Base-by-base conservation (phyloP, 2,797 vertebrate genomes). In the Eulemur albifrons region DNA sequence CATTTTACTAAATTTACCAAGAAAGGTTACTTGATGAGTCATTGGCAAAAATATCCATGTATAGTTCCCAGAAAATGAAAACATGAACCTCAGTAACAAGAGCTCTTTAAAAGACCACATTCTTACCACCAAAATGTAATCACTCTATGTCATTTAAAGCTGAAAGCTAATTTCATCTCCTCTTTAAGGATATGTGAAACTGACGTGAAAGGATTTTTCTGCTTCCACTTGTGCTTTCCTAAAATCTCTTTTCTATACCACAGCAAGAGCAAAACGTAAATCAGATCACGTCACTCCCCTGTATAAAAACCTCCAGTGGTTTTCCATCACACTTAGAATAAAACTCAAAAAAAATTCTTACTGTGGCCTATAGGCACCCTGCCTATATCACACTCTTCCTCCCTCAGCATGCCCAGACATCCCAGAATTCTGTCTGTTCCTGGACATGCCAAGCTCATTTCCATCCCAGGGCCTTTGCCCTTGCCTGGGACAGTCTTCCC, bases 1-100 rank as follows among this genome's bases (percentile, higher is more conserved):
- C 17, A 76, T 92, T 95, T 95, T 72, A 90, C 52, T 76, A 83
- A 90, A 94, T 86, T 93, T 96, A 79, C 85, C 67, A 77, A 94
- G 65, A 81, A 96, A 97, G 43, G 23, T 90, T 95, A 95, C 76
- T 70, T 90, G 65, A 91, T 96, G 94, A 97, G 57, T 95, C 95
- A 96, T 35, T 90, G 57, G n/a, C 80, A 94, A 93, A 95, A 94
- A 87, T 80, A 89, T 81, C 70, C 90, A 96, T 92, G 54, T 88
- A 93, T 92, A 95, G 67, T 79, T 95, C 69, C 45, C 59, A 91
- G 79, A 96, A 92, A 94, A 94, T 75, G 80, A 94, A 96, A 93
- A 43, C 54, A 82, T 43, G 40, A 97, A 20, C 40, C 30, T 79
- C 48, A 85, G 83, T 52, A 87, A 95, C 23, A 94, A 91, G 88